These are phyloP conservation scores for Calliphora vicina DNA, from an alignment of 1,140 invertebrate species.

Conservation along the genomic window DNA sequence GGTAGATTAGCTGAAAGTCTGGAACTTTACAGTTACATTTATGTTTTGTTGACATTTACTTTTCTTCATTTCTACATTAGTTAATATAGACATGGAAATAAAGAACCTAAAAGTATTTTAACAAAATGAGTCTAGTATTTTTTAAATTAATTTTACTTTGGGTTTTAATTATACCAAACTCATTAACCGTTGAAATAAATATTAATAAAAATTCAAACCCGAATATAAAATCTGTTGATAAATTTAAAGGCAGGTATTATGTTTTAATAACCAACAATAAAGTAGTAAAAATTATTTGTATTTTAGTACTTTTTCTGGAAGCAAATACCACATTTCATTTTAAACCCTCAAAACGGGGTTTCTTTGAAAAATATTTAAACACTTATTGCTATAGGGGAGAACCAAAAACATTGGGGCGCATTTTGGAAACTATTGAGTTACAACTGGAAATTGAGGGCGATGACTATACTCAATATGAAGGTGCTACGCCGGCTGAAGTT, in stretches of 20 bases:
- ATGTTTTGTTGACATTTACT: neutral
- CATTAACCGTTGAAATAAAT: neutral
- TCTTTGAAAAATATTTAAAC: conserved; percentile 41
- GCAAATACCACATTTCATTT: neutral
- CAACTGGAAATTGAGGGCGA: conserved; percentile 69
- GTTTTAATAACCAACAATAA: neutral
- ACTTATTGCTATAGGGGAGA: conserved; percentile 69
- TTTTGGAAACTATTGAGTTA: conserved; percentile 71
- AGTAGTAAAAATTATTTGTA: neutral
- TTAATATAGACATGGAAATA: neutral
- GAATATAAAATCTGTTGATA: neutral
- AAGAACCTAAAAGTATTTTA: neutral
- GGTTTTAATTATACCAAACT: neutral
- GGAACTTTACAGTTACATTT: neutral
- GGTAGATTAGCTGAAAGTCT: no score
- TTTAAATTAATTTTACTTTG: neutral
- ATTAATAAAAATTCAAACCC: neutral
- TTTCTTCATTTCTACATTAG: neutral
- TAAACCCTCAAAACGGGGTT: conserved; percentile 3
- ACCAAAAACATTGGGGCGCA: conserved; percentile 65
- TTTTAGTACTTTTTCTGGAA: conserved; percentile 2
- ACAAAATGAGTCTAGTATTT: neutral
- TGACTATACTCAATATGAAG: conserved; percentile 75
- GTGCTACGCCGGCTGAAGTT: conserved; percentile 70
- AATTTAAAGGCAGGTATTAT: neutral